Evolutionary conservation across 2,888 invertebrate genomes (phyloP), one percentile per base, ranked within the genome.

Genomic region (Erannis defoliaria): DNA sequence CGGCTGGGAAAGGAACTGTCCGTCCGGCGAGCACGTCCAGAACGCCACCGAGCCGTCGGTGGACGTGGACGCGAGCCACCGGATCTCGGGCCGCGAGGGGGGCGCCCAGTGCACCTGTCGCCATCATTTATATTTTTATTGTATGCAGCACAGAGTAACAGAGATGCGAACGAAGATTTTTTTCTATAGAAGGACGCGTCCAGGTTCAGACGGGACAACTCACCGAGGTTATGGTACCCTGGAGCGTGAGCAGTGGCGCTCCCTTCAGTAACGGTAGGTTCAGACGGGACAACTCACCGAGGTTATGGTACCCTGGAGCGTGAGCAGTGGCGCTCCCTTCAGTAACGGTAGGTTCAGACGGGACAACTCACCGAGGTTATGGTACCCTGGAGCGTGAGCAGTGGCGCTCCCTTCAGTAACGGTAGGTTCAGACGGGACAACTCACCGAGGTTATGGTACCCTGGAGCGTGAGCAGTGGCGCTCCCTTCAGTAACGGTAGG

Each of bases 21-120:
- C 90, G 71, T 86, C 88, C 0, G 77, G 74, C 1, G 86, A 82
- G 67, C 96, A 98, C 43, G 96, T 95, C 98, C 99, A 99, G 93
- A 99, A 99, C 12, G 98, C 98, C 58, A 99, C 97, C 12, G 97
- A 98, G 31, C 99, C 99, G 92, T 99, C 99, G 0, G 97, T 97
- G 75, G 98, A 98, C 0, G 99, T 99, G 33, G 98, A 98, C 12
- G 98, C 97, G 60, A 99, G 94, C 89, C 97, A 99, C 66, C 97
- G 95, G 21, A 96, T 90, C 80, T 96, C 96, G 71, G 95, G 95
- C 64, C 96, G 94, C 4, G 95, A 94, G 60, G 96, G 96, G 1
- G 99, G 98, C 77, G 99, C 98, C 93, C 99, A 99, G 93, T 97
- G 97, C 4, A 99, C 62, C 62, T 62, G 55, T 0, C 0, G 26